Evolutionary conservation across 2,888 invertebrate genomes (phyloP), one percentile per base, ranked within the genome.

Genomic region (Theodoxus fluviatilis): DNA sequence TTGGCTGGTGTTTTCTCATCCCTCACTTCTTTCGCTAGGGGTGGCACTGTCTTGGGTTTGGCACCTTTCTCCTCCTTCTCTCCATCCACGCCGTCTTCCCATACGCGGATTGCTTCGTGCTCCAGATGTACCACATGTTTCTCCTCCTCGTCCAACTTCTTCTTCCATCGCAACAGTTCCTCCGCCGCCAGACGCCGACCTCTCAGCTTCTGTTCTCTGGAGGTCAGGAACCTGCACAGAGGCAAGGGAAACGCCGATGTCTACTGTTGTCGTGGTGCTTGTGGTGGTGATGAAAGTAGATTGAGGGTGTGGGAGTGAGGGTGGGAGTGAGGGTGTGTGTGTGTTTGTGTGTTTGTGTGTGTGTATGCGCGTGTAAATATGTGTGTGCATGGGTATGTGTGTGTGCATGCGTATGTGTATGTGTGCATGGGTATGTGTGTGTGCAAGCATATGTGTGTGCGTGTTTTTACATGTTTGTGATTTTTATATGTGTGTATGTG

Each of bases 161-260:
- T 76, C 75, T 86, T 85, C 87, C 87, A 87, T 33, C 81, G 82
- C 63, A 87, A 71, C 63, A 87, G 74, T 67, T 84, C 84, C 69
- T 86, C 86, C 12, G 85, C 86, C 67, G 85, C 81, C 70, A 83
- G 83, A 65, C 84, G 78, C 49, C 87, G 76, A 70, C 84, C 83
- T 61, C 80, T 75, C 57, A 87, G 78, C 59, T 81, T 80, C 55
- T 85, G 82, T 73, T 87, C 85, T 40, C 87, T 77, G 57, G 80
- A 80, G 61, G 86, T 87, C 70, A 87, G 76, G 75, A 83, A 85
- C 71, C 87, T 87, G 70, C 6, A n/a, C n/a, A n/a, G n/a, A n/a
- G n/a, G n/a, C n/a, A n/a, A n/a, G n/a, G n/a, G n/a, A n/a, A n/a
- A n/a, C n/a, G n/a, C n/a, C n/a, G n/a, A n/a, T n/a, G n/a, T n/a